A percentile compares a stretch with the other conserved stretches of the same genome.
Conservation (phyloP, 2,113 vertebrate species). For the Sinocyclocheilus anophthalmus region DNA sequence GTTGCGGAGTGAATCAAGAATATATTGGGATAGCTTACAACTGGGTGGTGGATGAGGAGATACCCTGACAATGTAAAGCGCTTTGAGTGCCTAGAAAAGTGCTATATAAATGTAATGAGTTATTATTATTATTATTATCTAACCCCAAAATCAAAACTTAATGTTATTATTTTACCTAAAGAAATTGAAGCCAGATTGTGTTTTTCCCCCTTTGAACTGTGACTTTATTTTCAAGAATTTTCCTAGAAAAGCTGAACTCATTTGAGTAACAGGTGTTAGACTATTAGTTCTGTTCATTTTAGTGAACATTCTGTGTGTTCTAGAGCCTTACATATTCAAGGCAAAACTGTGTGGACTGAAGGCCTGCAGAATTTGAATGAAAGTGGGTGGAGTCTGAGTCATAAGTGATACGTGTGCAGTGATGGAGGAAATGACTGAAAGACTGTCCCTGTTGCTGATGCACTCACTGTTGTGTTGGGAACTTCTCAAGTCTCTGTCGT, state of each 20-base stretch:
- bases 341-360: slow-evolving; percentile 31
- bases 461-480: not conserved
- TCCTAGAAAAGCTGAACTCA: not conserved
- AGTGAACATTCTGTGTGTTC: not conserved
- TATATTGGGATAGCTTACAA: not conserved
- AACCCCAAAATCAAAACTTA: not conserved
- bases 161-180: not conserved
- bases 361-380: not conserved
- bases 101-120: too few relatives aligned
- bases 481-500: not conserved
- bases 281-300: not conserved
- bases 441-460: not conserved
- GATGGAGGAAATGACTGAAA: slow-evolving; percentile 40
- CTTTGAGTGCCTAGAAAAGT: too few relatives aligned
- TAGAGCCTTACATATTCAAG: not conserved
- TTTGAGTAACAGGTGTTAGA: not conserved
- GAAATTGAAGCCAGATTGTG: not conserved
- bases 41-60: too few relatives aligned
- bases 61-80: too few relatives aligned
- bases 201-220: not conserved
- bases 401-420: slow-evolving; percentile 1
- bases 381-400: slow-evolving; percentile 51
- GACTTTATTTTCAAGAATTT: not conserved
- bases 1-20: not conserved
- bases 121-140: too few relatives aligned